Percentiles rank a stretch among this genome's conserved stretches.
These are phyloP conservation scores for Leucoraja erinaceus DNA, from an alignment of 2,113 vertebrate species.

Conservation along the genomic window DNA sequence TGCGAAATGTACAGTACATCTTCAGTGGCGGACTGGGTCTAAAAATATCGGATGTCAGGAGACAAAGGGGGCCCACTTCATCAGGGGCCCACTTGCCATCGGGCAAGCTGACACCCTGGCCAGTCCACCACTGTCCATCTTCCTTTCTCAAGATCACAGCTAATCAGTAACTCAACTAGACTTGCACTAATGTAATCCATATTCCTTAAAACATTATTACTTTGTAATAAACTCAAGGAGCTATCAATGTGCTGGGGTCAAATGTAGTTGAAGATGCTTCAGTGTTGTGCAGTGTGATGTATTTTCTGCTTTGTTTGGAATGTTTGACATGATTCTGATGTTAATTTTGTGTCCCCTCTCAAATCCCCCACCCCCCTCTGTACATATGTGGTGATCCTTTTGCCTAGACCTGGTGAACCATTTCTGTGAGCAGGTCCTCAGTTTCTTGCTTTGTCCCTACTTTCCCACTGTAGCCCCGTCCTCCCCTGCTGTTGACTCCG, in stretches of 20 bases:
- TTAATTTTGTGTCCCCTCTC: slow-evolving; percentile 54
- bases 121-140: too few species aligned
- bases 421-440: slow-evolving; percentile 92
- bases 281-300: slow-evolving; percentile 43
- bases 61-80: too few species aligned
- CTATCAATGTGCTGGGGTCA: background rate
- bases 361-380: slow-evolving; percentile 53
- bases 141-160: background rate
- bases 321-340: slow-evolving; percentile 7
- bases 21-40: too few species aligned
- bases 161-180: background rate
- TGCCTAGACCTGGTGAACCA: slow-evolving; percentile 81
- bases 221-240: background rate
- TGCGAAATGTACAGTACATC: background rate
- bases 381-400: slow-evolving; percentile 56
- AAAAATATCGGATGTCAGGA: too few species aligned
- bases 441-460: slow-evolving; percentile 96
- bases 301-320: slow-evolving; percentile 42
- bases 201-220: background rate
- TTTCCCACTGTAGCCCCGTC: slow-evolving; percentile 96
- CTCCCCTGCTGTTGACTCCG: slow-evolving; percentile 98
- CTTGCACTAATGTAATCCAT: background rate
- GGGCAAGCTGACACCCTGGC: too few species aligned
- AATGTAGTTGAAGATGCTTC: background rate
- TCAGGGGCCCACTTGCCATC: too few species aligned